phyloP scores from a whole-genome alignment of 2,113 vertebrate species.

The Pseudorectes ferrugineus region DNA sequence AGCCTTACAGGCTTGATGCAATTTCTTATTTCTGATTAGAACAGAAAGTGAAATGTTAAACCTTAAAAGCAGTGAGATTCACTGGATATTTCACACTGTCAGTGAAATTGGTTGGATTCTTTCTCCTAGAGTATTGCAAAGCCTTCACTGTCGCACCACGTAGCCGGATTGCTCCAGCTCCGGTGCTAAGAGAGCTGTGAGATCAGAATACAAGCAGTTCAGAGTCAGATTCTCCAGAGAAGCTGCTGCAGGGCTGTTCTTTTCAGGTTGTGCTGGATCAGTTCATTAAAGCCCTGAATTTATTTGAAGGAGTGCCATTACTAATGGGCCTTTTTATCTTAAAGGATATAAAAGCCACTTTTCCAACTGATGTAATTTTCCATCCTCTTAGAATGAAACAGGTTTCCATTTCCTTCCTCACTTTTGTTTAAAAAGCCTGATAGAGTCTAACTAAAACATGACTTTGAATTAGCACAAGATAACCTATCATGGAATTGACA shows the following conservation, averaged over 20 bases:
- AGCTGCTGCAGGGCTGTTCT: not conserved
- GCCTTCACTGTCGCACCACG: not conserved
- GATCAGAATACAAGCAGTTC: not conserved
- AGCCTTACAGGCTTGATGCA: not conserved
- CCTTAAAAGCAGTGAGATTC: not conserved
- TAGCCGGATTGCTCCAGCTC: not conserved
- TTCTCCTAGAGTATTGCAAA: not conserved
- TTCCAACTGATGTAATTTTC: not conserved
- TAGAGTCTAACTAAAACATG: not conserved
- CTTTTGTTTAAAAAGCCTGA: not conserved
- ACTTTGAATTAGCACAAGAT: not conserved
- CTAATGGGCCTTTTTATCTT: not conserved
- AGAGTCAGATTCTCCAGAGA: not conserved
- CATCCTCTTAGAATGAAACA: not conserved
- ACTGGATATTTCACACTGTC: not conserved
- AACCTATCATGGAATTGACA: not conserved
- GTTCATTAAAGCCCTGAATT: not conserved
- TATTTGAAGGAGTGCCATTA: not conserved
- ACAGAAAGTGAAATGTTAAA: not conserved
- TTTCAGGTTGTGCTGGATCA: not conserved
- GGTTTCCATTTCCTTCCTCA: not conserved
- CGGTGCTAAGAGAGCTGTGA: not conserved
- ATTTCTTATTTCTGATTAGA: not conserved
- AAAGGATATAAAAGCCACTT: not conserved
- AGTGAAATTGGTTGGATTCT: not conserved